Evolutionary conservation across 2,888 invertebrate genomes (phyloP), one percentile per base, ranked within the genome.

Genomic region (Erebia ligea): DNA sequence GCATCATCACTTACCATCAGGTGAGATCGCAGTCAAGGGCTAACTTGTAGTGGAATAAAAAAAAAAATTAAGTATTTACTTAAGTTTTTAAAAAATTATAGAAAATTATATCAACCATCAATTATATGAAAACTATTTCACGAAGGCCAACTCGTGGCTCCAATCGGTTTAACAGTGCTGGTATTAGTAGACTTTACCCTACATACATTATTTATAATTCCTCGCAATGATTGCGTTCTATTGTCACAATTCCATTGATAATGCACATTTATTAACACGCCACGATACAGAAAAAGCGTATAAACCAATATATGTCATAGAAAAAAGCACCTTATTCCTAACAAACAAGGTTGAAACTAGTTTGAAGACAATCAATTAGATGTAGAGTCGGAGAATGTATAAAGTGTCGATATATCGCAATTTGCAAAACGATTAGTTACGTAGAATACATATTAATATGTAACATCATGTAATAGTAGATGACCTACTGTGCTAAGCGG

Each of bases 241-340:
- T 85, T 84, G 84, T 83, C 81, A 85, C 86, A 82, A 80, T 82
- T 82, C 77, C 78, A 80, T 82, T 80, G 71, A 69, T 76, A 85
- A 85, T 83, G 81, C 81, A 81, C 79, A 83, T 84, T 79, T 80
- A 84, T 83, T 82, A 81, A 77, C 69, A 52, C 17, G 25, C 52
- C 11, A 11, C 6, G 17, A 3, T n/a, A 58, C 4, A 50, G 34
- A 34, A 67, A 67, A 25, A 34, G 13, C 34, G n/a, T 19, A 13
- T 17, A 6, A 9, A 59, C 13, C 5, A 19, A 58, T 25, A 17
- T 40, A 6, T 19, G 1, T 9, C 8, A 17, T 19, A 59, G 25
- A 48, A 61, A 48, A 57, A 34, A 19, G 17, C 13, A 8, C 50
- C 34, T 69, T 57, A 25, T 2, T 13, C 0, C 17, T 9, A 4